Conservation (phyloP, 2,797 vertebrate species). For the Varecia variegata region DNA sequence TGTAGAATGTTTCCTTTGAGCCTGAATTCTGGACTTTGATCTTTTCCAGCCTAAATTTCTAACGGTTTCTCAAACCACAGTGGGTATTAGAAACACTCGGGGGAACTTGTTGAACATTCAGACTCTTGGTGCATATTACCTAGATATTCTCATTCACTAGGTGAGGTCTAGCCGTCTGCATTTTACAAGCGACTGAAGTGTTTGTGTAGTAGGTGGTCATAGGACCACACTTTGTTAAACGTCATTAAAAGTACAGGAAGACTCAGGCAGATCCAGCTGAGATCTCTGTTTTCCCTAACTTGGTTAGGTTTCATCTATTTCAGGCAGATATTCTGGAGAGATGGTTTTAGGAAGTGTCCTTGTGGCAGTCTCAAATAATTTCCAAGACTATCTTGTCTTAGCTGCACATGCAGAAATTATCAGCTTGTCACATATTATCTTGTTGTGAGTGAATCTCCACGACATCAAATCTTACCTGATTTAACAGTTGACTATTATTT, state of each 20-base stretch:
- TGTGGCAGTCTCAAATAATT: neutral
- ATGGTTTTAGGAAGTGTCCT: neutral
- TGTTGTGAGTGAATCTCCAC: neutral
- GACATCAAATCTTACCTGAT: neutral
- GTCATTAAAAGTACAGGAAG: neutral
- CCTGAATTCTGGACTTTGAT: constrained; percentile 15
- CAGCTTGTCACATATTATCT: neutral
- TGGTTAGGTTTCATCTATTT: neutral
- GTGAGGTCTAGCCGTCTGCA: neutral
- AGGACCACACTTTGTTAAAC: neutral
- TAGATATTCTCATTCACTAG: neutral
- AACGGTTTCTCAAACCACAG: neutral
- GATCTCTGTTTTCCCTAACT: neutral
- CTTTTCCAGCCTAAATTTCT: neutral
- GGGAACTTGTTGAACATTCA: neutral
- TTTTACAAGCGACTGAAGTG: neutral
- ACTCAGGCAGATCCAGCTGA: neutral
- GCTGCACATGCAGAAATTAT: neutral
- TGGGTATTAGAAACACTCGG: neutral
- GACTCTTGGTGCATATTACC: neutral
- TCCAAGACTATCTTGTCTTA: neutral
- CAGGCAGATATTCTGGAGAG: neutral
- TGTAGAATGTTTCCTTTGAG: constrained; percentile 22
- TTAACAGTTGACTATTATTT: neutral
- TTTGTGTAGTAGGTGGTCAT: neutral